These are phyloP conservation scores for Melanotus villosus DNA, from an alignment of 2,888 invertebrate species.

Conservation along the genomic window DNA sequence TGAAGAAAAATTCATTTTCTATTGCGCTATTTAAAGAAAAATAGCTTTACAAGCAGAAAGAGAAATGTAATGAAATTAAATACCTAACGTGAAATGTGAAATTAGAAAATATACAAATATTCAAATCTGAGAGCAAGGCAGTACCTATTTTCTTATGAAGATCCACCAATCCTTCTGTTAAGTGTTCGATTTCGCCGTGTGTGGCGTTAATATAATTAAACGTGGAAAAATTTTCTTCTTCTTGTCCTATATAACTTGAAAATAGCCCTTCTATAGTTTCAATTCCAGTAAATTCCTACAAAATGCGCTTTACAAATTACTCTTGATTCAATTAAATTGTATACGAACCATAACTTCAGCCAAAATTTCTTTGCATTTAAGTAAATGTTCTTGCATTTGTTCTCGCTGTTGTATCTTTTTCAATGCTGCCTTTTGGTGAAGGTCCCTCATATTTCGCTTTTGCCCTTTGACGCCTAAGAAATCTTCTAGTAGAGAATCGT, in stretches of 20 bases:
- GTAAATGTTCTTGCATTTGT: constrained; percentile 79
- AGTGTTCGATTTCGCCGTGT: constrained; percentile 84
- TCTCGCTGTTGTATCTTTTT: constrained; percentile 79
- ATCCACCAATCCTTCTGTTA: constrained; percentile 78
- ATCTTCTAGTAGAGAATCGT: constrained; percentile 86
- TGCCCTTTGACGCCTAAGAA: constrained; percentile 90
- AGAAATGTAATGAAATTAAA: too few relatives aligned
- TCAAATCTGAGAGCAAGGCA: too few relatives aligned
- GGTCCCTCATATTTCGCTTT: constrained; percentile 79
- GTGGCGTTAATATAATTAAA: constrained; percentile 93
- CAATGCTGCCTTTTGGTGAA: constrained; percentile 81
- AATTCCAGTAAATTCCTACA: constrained; percentile 76
- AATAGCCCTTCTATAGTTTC: constrained; percentile 79
- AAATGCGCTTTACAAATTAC: too few relatives aligned
- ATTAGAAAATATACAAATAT: too few relatives aligned
- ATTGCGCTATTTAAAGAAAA: too few relatives aligned
- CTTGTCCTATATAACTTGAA: constrained; percentile 84
- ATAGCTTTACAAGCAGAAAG: too few relatives aligned
- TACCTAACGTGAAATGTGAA: too few relatives aligned
- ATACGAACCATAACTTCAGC: constrained; percentile 82
- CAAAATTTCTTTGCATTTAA: constrained; percentile 82
- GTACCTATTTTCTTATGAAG: constrained; percentile 65
- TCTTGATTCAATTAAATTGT: too few relatives aligned
- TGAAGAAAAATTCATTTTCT: too few relatives aligned
- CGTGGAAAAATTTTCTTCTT: constrained; percentile 92